Conservation (phyloP, 2,888 invertebrate genomes). For the Ormyrus rosae region DNA sequence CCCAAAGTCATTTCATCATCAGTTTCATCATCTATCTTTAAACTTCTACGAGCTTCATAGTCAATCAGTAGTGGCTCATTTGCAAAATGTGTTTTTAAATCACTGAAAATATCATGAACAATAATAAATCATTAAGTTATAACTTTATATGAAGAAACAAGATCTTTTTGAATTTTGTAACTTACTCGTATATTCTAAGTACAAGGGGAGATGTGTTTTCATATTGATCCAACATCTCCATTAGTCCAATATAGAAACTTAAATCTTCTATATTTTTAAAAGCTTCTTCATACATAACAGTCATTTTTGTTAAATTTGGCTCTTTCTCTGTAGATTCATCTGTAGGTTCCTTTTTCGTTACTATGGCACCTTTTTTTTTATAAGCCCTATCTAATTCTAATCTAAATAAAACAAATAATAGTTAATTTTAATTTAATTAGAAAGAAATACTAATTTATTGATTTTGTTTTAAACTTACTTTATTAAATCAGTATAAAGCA, state of each 20-base stretch:
- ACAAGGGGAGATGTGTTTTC: slow-evolving; percentile 75
- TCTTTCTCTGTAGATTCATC: slow-evolving; percentile 56
- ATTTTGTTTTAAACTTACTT: slow-evolving; percentile 69
- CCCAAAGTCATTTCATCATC: slow-evolving; percentile 62
- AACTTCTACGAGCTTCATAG: slow-evolving; percentile 79
- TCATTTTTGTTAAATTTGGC: slow-evolving; percentile 77
- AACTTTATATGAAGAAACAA: not conserved
- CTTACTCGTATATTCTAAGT: too few relatives aligned
- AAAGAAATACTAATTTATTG: not conserved
- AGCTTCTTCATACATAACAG: slow-evolving; percentile 81
- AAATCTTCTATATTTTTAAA: slow-evolving; percentile 78
- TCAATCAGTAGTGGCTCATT: slow-evolving; percentile 80
- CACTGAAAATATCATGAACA: slow-evolving; percentile 63
- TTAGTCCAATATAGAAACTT: slow-evolving; percentile 79
- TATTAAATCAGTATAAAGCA: slow-evolving; percentile 84
- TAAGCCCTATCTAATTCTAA: slow-evolving; percentile 62
- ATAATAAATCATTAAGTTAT: not conserved
- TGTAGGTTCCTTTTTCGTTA: slow-evolving; percentile 35
- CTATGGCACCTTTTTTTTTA: slow-evolving; percentile 55
- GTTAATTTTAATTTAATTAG: not conserved
- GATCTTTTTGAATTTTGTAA: not conserved
- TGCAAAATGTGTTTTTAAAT: slow-evolving; percentile 77
- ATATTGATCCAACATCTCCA: slow-evolving; percentile 79
- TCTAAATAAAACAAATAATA: slow-evolving; percentile 57
- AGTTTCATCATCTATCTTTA: slow-evolving; percentile 71